Evolutionary conservation across 2,888 invertebrate species (phyloP).

Genomic region (Sarcophaga rosellei): DNA sequence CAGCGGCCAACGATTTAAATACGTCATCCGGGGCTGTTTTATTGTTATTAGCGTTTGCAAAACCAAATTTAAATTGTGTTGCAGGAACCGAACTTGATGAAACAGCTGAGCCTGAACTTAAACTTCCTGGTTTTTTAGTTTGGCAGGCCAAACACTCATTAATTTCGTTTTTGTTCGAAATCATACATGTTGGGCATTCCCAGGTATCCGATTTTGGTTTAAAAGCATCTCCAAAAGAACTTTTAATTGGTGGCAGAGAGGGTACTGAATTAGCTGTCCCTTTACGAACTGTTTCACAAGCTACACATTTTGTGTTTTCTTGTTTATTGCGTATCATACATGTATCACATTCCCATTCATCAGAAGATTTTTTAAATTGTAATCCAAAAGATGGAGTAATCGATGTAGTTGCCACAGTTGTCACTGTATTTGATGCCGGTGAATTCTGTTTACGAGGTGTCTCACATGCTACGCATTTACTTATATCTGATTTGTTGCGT

Average conservation of each 20-base stretch:
- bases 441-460: slow-evolving; percentile 76
- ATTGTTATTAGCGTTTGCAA: slow-evolving; percentile 56
- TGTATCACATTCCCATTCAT: slow-evolving; percentile 86
- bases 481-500: slow-evolving; percentile 82
- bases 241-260: slow-evolving; percentile 56
- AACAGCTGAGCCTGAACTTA: slow-evolving; percentile 44
- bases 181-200: slow-evolving; percentile 84
- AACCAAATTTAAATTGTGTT: slow-evolving; percentile 71
- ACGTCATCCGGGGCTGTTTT: slow-evolving; percentile 74
- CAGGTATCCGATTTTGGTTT: slow-evolving; percentile 83
- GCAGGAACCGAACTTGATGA: slow-evolving; percentile 35
- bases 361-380: slow-evolving; percentile 83
- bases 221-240: slow-evolving; percentile 81
- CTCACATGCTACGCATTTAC: slow-evolving; percentile 83
- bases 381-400: slow-evolving; percentile 69
- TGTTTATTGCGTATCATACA: slow-evolving; percentile 85
- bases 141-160: slow-evolving; percentile 83
- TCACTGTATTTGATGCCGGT: slow-evolving; percentile 40
- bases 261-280: slow-evolving; percentile 10
- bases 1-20: slow-evolving; percentile 78
- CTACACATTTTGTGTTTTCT: slow-evolving; percentile 81
- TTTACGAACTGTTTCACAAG: slow-evolving; percentile 82
- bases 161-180: slow-evolving; percentile 82
- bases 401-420: background rate
- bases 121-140: slow-evolving; percentile 80